Evolutionary conservation across 2,888 invertebrate genomes (phyloP).

Genomic region (Diaprepes abbreviatus): DNA sequence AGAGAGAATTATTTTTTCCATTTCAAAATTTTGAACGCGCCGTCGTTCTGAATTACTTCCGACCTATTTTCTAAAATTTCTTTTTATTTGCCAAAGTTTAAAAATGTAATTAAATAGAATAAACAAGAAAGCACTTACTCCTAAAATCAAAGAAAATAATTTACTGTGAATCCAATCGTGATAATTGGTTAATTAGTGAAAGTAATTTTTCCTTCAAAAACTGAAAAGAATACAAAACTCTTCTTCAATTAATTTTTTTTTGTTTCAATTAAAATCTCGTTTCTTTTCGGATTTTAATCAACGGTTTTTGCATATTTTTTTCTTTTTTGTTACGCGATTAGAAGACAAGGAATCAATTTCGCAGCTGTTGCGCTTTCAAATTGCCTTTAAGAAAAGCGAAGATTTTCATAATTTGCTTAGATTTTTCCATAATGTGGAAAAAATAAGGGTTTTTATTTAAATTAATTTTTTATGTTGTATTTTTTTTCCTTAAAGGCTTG

Average conservation of each 20-base stretch:
- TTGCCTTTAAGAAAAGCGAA: conserved; percentile 8
- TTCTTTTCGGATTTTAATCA: conserved; percentile 26
- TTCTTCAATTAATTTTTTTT: conserved; percentile 22
- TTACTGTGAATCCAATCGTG: conserved; percentile 5
- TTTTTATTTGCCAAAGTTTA: too few relatives aligned
- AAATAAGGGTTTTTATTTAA: neutral
- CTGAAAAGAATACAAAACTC: conserved; percentile 7
- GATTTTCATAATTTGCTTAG: conserved; percentile 8
- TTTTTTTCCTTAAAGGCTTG: too few relatives aligned
- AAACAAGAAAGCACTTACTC: neutral
- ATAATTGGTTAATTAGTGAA: conserved; percentile 15
- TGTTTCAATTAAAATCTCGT: conserved; percentile 19
- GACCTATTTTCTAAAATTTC: too few relatives aligned
- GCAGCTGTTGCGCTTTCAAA: conserved; percentile 20
- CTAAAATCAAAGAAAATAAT: neutral
- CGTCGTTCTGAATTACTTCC: too few relatives aligned
- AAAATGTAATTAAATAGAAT: neutral
- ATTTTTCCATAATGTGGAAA: neutral
- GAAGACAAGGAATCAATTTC: conserved; percentile 24
- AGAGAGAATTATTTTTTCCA: too few relatives aligned
- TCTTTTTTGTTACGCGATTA: conserved; percentile 21
- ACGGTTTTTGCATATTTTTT: conserved; percentile 14
- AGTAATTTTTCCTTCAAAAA: conserved; percentile 17
- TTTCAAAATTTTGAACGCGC: too few relatives aligned
- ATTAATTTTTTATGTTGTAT: too few relatives aligned